Evolutionary conservation across 2,888 invertebrate species (phyloP).

Genomic region (Euclidia mi): DNA sequence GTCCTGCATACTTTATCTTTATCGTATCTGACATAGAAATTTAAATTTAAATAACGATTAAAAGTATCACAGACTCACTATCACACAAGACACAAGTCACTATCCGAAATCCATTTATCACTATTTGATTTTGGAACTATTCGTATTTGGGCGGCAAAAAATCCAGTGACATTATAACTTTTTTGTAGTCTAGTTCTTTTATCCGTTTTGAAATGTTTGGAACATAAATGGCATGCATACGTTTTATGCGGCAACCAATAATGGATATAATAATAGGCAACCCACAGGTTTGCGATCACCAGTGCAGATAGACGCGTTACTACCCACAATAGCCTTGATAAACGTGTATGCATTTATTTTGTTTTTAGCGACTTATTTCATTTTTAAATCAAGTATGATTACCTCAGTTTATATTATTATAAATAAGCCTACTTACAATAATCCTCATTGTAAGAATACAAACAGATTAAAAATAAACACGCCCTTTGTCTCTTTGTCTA

Average conservation of each 20-base stretch:
- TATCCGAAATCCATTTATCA: no score
- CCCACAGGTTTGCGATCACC: slow-evolving; percentile 37
- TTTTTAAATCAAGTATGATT: no score
- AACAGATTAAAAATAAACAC: not conserved
- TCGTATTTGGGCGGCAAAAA: no score
- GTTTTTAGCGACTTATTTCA: slow-evolving; percentile 6
- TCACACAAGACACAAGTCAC: no score
- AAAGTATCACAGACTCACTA: no score
- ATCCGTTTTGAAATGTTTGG: slow-evolving; percentile 6
- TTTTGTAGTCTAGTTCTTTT: no score
- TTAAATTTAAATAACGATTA: no score
- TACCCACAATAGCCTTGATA: slow-evolving; percentile 43
- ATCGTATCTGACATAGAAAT: no score
- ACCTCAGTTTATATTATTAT: not conserved
- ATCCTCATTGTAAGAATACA: not conserved
- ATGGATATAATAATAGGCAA: slow-evolving; percentile 7
- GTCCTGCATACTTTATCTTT: no score
- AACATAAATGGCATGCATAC: slow-evolving; percentile 2
- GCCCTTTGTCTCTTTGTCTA: not conserved
- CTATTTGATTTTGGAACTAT: no score
- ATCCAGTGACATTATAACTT: no score
- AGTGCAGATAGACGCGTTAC: slow-evolving; percentile 32
- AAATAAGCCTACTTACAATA: no score
- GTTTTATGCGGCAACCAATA: slow-evolving; percentile 7
- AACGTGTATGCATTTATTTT: not conserved